Conservation (phyloP, 1,140 invertebrate species). For the Theocolax elegans region DNA sequence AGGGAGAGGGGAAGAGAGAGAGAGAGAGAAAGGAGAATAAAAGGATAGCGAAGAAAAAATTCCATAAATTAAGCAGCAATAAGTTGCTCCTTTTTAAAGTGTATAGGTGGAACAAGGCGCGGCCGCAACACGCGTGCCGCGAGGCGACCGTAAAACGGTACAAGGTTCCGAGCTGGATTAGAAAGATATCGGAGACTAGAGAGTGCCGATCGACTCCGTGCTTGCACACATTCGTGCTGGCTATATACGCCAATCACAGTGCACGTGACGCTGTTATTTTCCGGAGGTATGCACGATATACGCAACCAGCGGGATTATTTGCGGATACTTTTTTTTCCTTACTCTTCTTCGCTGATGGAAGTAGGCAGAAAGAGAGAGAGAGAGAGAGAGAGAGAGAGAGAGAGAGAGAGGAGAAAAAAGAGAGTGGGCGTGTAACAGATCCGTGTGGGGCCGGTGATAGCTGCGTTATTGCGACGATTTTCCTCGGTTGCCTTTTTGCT, state of each 20-base stretch:
- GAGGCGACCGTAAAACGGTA: slow-evolving; percentile 32
- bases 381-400: no score
- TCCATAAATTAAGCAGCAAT: no score
- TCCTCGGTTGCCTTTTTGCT: background rate
- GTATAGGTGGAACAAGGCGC: slow-evolving; percentile 10
- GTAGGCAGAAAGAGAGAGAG: background rate
- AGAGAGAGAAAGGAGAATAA: background rate
- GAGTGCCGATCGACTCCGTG: background rate
- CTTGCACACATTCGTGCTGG: background rate
- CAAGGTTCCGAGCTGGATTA: slow-evolving; percentile 18
- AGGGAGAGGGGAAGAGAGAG: background rate
- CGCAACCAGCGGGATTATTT: background rate
- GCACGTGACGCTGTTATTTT: slow-evolving; percentile 23
- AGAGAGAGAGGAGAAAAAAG: no score
- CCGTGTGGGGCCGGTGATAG: background rate
- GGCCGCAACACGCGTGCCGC: background rate
- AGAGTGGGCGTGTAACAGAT: slow-evolving; percentile 11
- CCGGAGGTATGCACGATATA: background rate
- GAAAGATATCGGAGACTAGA: slow-evolving; percentile 27
- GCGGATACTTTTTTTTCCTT: background rate
- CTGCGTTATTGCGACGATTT: slow-evolving; percentile 19
- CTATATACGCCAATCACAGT: background rate
- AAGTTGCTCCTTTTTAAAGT: background rate
- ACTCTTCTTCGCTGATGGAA: background rate
- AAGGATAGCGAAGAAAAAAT: background rate